These are phyloP conservation scores for Anhinga rufa DNA, from an alignment of 2,113 vertebrate species.

Conservation along the genomic window DNA sequence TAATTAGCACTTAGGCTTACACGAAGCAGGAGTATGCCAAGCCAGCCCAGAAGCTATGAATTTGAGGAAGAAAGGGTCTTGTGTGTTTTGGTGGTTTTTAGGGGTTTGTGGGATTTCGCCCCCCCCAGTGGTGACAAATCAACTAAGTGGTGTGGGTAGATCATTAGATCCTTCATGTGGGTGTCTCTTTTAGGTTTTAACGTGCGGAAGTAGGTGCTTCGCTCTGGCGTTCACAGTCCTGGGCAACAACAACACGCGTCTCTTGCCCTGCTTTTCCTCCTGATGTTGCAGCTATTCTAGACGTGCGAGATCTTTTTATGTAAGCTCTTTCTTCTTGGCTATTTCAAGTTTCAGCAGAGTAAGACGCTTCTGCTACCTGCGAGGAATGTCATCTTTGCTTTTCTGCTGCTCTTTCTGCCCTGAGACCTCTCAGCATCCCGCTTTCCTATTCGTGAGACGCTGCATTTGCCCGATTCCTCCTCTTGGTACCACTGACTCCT, in stretches of 20 bases:
- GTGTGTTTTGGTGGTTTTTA: fast-evolving
- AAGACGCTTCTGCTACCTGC: neutral
- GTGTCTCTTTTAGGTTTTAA: neutral
- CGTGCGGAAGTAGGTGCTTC: neutral
- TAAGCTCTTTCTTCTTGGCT: neutral
- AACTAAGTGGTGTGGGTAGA: neutral
- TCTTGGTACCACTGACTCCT: neutral
- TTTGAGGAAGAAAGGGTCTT: neutral
- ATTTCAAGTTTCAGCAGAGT: neutral
- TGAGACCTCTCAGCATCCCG: neutral
- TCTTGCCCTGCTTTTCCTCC: neutral
- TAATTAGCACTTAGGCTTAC: fast-evolving
- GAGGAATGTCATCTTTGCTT: neutral
- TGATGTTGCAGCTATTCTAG: neutral
- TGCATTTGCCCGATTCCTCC: neutral
- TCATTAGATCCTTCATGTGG: neutral
- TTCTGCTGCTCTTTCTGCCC: neutral
- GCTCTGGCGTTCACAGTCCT: neutral
- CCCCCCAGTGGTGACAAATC: neutral
- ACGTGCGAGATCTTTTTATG: neutral
- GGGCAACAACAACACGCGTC: neutral
- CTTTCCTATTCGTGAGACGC: neutral
- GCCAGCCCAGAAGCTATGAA: neutral
- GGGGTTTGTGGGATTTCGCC: neutral
- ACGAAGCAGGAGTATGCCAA: neutral